A percentile compares a stretch with the other conserved stretches of the same genome.
These are phyloP conservation scores for Amiota communis DNA, from an alignment of 2,888 invertebrate genomes.

Conservation along the genomic window DNA sequence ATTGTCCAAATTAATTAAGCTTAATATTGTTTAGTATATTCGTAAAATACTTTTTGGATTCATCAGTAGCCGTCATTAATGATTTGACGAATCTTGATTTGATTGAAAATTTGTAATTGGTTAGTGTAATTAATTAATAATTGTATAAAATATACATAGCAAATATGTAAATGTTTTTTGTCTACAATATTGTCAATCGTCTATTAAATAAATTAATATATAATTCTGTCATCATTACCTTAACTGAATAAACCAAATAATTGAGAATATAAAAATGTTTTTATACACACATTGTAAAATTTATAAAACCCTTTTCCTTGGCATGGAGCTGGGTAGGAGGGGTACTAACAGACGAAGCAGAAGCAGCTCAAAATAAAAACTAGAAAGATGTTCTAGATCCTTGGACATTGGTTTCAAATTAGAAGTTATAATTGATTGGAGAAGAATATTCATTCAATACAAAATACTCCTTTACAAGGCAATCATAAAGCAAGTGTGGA, in stretches of 20 bases:
- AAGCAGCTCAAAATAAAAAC: too few relatives aligned
- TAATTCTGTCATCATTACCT: background rate
- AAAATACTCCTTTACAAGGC: too few relatives aligned
- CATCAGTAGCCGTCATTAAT: background rate
- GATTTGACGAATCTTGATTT: background rate
- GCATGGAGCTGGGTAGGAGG: too few relatives aligned
- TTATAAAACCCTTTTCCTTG: too few relatives aligned
- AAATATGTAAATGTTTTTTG: conserved; percentile 15
- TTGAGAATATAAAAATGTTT: background rate
- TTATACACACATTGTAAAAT: too few relatives aligned
- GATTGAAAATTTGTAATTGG: background rate
- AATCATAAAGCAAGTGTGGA: too few relatives aligned
- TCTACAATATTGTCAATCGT: background rate
- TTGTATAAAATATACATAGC: conserved; percentile 10
- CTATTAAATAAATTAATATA: background rate
- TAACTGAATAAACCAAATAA: conserved; percentile 23
- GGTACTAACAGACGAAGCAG: too few relatives aligned
- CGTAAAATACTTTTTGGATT: background rate
- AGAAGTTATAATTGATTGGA: too few relatives aligned
- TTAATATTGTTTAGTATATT: background rate
- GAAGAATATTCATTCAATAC: too few relatives aligned
- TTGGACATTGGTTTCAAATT: too few relatives aligned
- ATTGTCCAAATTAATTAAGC: too few relatives aligned
- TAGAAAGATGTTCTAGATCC: too few relatives aligned
- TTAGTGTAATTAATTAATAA: background rate